Conservation (phyloP, 2,888 invertebrate genomes). For the Acleris cristana region DNA sequence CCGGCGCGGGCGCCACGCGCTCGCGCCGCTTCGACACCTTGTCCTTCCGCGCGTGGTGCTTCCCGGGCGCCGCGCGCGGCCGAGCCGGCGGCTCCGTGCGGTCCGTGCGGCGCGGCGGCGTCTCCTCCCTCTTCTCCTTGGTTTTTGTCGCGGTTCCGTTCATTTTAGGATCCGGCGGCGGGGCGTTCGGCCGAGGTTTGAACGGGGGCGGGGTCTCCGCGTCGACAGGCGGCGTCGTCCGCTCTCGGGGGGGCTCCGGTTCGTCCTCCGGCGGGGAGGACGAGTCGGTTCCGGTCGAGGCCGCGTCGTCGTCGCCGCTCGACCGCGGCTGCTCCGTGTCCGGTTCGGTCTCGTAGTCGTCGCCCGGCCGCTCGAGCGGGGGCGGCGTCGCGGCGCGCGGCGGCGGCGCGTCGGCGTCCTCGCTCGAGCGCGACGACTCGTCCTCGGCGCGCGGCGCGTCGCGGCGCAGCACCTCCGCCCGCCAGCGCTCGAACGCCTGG, state of each 20-base stretch:
- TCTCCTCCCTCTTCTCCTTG: too few species aligned
- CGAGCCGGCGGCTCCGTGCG: conserved; percentile 23
- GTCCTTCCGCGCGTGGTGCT: conserved; percentile 28
- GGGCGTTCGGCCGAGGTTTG: conserved; percentile 29
- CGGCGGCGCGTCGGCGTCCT: conserved; percentile 50
- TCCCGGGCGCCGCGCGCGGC: conserved; percentile 28
- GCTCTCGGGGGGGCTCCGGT: not conserved
- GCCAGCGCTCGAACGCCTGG: conserved; percentile 71
- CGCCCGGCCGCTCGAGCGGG: conserved; percentile 24
- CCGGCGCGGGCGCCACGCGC: conserved; percentile 37
- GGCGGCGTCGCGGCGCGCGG: conserved; percentile 24
- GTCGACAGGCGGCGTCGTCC: conserved; percentile 19
- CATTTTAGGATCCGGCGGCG: conserved; percentile 40
- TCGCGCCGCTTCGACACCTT: conserved; percentile 22
- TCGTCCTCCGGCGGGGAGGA: conserved; percentile 39
- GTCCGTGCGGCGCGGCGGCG: conserved; percentile 33
- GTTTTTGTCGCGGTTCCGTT: too few species aligned
- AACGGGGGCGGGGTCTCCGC: conserved; percentile 39
- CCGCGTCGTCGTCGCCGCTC: conserved; percentile 31
- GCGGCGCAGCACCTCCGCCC: conserved; percentile 59
- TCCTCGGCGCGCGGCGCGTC: conserved; percentile 45
- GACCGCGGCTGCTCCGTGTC: conserved; percentile 26
- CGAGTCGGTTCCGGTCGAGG: conserved; percentile 28
- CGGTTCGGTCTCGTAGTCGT: conserved; percentile 28
- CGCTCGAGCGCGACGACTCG: conserved; percentile 58